These are phyloP conservation scores for Gallinago stenura DNA, from an alignment of 2,797 vertebrate species.

Conservation along the genomic window DNA sequence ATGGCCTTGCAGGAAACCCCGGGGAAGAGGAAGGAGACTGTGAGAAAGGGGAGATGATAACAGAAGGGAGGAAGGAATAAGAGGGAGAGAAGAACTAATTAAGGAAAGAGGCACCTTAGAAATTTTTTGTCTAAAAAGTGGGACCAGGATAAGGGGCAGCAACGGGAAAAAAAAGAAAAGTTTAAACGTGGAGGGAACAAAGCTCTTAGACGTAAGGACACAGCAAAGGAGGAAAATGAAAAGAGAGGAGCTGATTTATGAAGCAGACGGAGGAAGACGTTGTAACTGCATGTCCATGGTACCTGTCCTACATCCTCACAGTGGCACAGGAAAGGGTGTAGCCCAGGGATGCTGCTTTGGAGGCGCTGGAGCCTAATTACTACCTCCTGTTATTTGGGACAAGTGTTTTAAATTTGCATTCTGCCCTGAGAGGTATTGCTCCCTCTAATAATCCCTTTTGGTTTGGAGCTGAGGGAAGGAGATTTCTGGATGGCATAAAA, in stretches of 20 bases:
- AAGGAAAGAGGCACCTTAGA: background rate
- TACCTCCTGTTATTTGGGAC: conserved; percentile 62
- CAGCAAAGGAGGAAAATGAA: background rate
- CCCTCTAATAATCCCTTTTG: conserved; percentile 32
- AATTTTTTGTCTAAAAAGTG: background rate
- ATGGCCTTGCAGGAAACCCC: background rate
- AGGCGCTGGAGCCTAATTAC: conserved; percentile 46
- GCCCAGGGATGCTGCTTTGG: conserved; percentile 33
- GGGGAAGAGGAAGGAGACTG: conserved; percentile 8
- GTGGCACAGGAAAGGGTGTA: background rate
- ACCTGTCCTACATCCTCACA: conserved; percentile 2
- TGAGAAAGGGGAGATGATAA: background rate
- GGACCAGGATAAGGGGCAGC: background rate
- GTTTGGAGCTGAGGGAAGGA: conserved; percentile 37
- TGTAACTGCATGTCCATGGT: background rate
- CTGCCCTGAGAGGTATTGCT: conserved; percentile 38
- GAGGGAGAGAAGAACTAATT: background rate
- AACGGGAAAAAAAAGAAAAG: background rate
- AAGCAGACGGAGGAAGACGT: background rate
- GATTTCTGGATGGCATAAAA: background rate
- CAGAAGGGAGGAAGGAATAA: background rate
- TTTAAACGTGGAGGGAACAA: background rate
- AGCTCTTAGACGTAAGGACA: background rate
- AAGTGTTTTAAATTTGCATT: conserved; percentile 62
- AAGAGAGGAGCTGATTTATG: background rate